Base-by-base conservation (phyloP, 2,888 invertebrate species). In the Petrophora chlorosata region DNA sequence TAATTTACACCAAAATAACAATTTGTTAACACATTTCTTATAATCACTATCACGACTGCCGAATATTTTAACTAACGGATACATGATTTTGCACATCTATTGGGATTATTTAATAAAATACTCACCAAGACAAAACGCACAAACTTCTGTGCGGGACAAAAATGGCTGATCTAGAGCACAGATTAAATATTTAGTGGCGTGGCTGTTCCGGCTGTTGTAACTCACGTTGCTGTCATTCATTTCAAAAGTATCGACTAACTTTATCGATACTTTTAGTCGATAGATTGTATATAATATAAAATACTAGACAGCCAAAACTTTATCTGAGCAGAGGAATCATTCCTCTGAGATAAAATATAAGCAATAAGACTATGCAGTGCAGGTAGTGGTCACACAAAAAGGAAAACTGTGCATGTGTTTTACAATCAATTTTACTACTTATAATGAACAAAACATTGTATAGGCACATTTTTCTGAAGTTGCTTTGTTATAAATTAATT, bases 121-220 rank as follows among this genome's bases (percentile, higher is more conserved):
- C 85, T 83, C 54, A 89, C 87, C 88, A 79, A 82, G 65, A 76
- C 70, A 61, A 75, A 76, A 77, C 81, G 79, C 88, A 85, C 87
- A 61, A 55, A 53, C 19, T 52, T 61, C 59, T 59, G 85, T 82
- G 82, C 82, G 82, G 81, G 83, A 89, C 84, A 64, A 67, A 76
- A 74, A 76, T 79, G 76, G 74, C 65, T 52, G 71, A 65, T 58
- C 40, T 66, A 70, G 67, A 45, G 67, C 34, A 59, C 66, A 3
- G 54, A 26, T 19, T 7, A 2, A 7, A 7, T 5, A 19, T 19
- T 19, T 19, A 19, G n/a, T n/a, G 19, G 17, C 17, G 7, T 19
- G 19, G 4, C 19, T 4, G 7, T 19, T 19, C 7, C n/a, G n/a
- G n/a, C n/a, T n/a, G n/a, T n/a, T n/a, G n/a, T n/a, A n/a, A n/a